phyloP scores from a whole-genome alignment of 1,140 invertebrate species.

The Aporrectodea caliginosa region DNA sequence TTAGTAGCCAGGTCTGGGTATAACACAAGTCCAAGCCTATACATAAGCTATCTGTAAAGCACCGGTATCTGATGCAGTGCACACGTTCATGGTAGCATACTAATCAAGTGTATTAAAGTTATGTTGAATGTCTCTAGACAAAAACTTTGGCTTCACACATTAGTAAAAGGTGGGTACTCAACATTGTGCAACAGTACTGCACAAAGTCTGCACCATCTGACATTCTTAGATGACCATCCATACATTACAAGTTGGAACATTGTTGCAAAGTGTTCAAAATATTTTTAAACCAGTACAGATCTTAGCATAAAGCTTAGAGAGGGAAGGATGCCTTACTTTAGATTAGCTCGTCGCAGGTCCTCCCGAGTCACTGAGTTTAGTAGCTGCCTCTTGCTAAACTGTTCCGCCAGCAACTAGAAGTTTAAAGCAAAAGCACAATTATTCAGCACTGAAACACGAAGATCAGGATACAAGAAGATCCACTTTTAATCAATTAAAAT shows the following conservation, averaged over 20 bases:
- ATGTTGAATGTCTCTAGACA: too few species aligned
- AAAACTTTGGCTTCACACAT: neutral
- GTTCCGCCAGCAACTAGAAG: slow-evolving; percentile 68
- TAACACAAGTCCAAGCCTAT: too few species aligned
- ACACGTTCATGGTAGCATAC: too few species aligned
- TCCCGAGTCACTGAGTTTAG: slow-evolving; percentile 69
- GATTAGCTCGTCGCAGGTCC: slow-evolving; percentile 68
- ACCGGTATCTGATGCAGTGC: too few species aligned
- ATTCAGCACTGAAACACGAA: too few species aligned
- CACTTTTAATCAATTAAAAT: too few species aligned
- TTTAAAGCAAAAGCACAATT: too few species aligned
- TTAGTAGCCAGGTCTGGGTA: too few species aligned
- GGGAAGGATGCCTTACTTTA: slow-evolving; percentile 61
- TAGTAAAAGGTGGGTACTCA: neutral
- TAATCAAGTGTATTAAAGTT: too few species aligned
- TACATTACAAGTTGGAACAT: neutral
- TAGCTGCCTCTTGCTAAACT: slow-evolving; percentile 75
- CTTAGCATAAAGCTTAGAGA: neutral
- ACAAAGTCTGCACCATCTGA: neutral
- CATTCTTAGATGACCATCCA: neutral
- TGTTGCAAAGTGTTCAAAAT: neutral
- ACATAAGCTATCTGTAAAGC: too few species aligned
- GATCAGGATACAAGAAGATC: too few species aligned
- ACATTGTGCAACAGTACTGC: neutral
- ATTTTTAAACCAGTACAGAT: neutral